Conservation (phyloP, 2,888 invertebrate species). For the Hypolimnas misippus region DNA sequence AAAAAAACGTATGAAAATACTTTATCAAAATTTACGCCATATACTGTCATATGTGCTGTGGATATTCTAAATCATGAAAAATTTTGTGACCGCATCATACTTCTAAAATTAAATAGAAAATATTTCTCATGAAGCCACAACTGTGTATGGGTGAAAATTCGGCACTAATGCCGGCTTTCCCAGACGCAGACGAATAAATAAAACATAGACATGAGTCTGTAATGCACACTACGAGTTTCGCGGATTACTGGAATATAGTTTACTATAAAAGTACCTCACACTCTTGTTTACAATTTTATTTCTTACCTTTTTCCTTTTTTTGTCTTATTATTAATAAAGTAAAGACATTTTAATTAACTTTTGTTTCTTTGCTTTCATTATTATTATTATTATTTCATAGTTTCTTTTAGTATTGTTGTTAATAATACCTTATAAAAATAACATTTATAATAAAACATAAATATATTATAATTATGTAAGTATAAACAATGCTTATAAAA, state of each 20-base stretch:
- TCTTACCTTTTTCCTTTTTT: not conserved
- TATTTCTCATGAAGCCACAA: constrained; percentile 18
- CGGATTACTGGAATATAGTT: constrained; percentile 16
- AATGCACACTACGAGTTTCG: constrained; percentile 64
- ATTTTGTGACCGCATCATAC: not conserved
- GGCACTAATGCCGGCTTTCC: constrained; percentile 70
- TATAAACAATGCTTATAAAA: no score
- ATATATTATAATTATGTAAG: no score
- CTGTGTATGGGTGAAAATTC: constrained; percentile 53
- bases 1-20: not conserved
- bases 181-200: constrained; percentile 72
- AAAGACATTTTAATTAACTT: no score
- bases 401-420: no score
- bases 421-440: no score
- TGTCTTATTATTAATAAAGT: no score
- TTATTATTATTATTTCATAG: no score
- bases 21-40: not conserved
- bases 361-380: no score
- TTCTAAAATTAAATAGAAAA: not conserved
- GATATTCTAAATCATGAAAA: not conserved
- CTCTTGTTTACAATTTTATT: not conserved
- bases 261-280: not conserved
- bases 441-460: no score
- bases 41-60: not conserved
- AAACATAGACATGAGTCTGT: constrained; percentile 61